phyloP scores from a whole-genome alignment of 2,888 invertebrate species.

The Lomographa bimaculata region DNA sequence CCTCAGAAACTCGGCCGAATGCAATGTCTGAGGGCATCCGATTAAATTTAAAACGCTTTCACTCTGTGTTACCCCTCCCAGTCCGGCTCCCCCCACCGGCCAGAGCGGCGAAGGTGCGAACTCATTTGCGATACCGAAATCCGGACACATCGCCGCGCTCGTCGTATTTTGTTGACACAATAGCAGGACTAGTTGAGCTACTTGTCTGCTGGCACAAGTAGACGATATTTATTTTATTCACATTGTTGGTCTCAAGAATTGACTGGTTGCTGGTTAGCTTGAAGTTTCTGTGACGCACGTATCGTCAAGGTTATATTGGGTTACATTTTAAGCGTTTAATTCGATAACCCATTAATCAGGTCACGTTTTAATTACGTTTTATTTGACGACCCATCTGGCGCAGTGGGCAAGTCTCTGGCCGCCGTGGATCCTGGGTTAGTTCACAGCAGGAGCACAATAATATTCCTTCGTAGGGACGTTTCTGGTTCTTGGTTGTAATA shows the following conservation, averaged over 20 bases:
- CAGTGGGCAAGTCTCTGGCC: too few relatives aligned
- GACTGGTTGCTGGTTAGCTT: conserved; percentile 18
- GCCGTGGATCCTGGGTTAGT: too few relatives aligned
- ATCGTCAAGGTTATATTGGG: conserved; percentile 20
- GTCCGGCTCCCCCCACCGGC: conserved; percentile 33
- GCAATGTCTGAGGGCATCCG: conserved; percentile 57
- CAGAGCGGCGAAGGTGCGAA: conserved; percentile 43
- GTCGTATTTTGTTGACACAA: conserved; percentile 12
- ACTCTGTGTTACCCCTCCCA: conserved; percentile 46
- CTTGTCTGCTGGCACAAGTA: too few relatives aligned
- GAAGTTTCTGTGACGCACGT: conserved; percentile 33
- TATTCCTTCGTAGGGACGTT: too few relatives aligned
- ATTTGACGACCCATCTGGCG: too few relatives aligned
- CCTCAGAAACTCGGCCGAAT: conserved; percentile 53
- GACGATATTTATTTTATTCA: conserved; percentile 19
- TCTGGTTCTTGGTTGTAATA: too few relatives aligned
- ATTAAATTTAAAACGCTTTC: conserved; percentile 76
- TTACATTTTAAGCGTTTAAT: conserved; percentile 4
- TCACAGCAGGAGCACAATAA: too few relatives aligned
- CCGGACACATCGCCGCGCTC: conserved; percentile 12
- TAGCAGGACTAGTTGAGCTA: conserved; percentile 5
- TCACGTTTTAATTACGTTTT: conserved; percentile 2
- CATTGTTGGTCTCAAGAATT: conserved; percentile 21
- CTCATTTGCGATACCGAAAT: conserved; percentile 41
- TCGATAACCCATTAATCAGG: conserved; percentile 8